These are phyloP conservation scores for Drosophila multiciliata DNA, from an alignment of 2,888 invertebrate species.

Conservation along the genomic window DNA sequence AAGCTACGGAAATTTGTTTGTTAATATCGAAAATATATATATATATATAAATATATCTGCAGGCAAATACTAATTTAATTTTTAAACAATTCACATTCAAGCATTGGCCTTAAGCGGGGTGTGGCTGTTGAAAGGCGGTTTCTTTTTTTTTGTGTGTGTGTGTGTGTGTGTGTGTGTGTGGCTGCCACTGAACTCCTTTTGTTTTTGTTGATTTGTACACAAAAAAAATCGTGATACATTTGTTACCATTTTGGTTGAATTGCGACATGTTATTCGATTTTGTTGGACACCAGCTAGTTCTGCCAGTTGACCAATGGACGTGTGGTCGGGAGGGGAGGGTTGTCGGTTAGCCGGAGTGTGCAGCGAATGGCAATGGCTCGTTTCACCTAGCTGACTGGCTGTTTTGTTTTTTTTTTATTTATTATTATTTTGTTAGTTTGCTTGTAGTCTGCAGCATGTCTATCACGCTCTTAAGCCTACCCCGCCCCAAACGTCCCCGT, in stretches of 20 bases:
- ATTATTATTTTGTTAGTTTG: conserved; percentile 1
- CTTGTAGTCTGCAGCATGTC: conserved; percentile 41
- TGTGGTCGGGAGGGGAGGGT: no score
- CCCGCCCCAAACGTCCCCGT: background rate
- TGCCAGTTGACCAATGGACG: conserved; percentile 46
- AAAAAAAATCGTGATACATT: conserved; percentile 26
- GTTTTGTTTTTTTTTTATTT: conserved; percentile 10
- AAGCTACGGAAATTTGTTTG: background rate
- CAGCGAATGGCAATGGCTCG: conserved; percentile 28
- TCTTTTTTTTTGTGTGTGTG: background rate
- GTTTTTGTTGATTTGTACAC: background rate
- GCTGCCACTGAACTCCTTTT: conserved; percentile 46
- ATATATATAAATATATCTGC: background rate
- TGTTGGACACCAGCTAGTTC: conserved; percentile 53
- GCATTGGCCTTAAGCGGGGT: conserved; percentile 11
- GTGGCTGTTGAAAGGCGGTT: conserved; percentile 7
- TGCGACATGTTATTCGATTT: conserved; percentile 53
- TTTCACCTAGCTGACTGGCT: conserved; percentile 17
- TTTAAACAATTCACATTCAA: conserved; percentile 18
- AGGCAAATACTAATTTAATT: background rate
- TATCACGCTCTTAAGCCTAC: conserved; percentile 39
- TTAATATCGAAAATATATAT: background rate
- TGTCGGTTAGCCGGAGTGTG: background rate
- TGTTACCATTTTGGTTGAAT: conserved; percentile 54
- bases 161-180: background rate